These are phyloP conservation scores for Oncorhynchus clarkii DNA, from an alignment of 2,113 vertebrate genomes.

Conservation along the genomic window DNA sequence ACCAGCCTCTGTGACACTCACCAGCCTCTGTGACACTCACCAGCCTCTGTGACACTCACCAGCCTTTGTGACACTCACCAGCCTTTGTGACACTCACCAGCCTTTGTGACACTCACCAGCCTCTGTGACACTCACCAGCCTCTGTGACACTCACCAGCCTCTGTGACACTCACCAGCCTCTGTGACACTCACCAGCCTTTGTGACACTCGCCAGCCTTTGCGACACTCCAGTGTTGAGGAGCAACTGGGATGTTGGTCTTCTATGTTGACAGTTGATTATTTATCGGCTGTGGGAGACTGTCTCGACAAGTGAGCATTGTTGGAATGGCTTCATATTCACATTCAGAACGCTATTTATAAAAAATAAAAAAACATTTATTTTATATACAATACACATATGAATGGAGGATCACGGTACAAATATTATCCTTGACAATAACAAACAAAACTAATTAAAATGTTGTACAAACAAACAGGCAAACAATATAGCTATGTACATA, in stretches of 20 bases:
- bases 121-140: background rate
- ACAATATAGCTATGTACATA: no score
- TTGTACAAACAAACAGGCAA: no score
- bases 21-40: background rate
- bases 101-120: background rate
- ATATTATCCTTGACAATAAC: no score
- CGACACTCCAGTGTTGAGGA: background rate
- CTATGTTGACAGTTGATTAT: background rate
- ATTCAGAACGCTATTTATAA: no score
- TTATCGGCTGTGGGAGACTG: background rate
- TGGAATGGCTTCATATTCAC: no score
- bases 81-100: background rate
- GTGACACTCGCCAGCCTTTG: background rate
- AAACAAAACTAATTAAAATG: no score
- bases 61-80: background rate
- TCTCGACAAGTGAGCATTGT: background rate
- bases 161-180: background rate
- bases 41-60: background rate
- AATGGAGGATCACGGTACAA: no score
- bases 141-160: background rate
- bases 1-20: background rate
- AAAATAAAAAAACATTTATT: no score
- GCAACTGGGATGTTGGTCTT: background rate
- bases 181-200: background rate
- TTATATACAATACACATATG: no score